Evolutionary conservation across 2,888 invertebrate species (phyloP).

Genomic region (Nipponacmea schrenckii): DNA sequence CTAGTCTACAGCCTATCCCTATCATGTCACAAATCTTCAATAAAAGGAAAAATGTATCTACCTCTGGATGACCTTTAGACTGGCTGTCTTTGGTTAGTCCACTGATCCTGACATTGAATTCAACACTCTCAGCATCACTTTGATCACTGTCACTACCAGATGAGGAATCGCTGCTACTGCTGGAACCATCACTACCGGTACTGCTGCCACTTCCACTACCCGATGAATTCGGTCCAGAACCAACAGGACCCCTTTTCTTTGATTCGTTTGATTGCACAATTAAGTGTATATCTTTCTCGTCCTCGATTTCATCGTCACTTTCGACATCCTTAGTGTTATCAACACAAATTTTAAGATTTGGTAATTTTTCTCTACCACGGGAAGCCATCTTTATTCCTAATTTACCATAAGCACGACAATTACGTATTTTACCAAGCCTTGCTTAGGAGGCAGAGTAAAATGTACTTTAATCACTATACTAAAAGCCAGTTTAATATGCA

Average conservation of each 20-base stretch:
- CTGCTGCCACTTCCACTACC: neutral
- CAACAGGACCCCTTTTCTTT: neutral
- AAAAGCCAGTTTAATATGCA: too few relatives aligned
- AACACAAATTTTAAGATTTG: conserved; percentile 62
- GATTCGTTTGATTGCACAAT: neutral
- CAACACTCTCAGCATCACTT: neutral
- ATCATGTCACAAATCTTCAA: too few relatives aligned
- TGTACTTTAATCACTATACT: too few relatives aligned
- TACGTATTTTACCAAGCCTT: too few relatives aligned
- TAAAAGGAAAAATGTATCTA: too few relatives aligned
- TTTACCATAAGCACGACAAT: too few relatives aligned
- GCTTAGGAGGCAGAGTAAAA: too few relatives aligned
- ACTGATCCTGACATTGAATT: neutral
- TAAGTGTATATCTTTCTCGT: conserved; percentile 26
- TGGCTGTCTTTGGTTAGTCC: neutral
- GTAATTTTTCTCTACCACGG: conserved; percentile 41
- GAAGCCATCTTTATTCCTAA: conserved; percentile 42
- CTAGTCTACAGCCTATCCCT: too few relatives aligned
- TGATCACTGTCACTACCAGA: neutral
- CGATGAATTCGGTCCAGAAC: neutral
- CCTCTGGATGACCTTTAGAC: neutral
- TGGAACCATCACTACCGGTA: too few relatives aligned
- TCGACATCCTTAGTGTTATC: conserved; percentile 54
- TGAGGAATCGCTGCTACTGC: neutral
- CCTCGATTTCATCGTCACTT: conserved; percentile 29